Evolutionary conservation across 2,888 invertebrate genomes (phyloP), one percentile per base, ranked within the genome.

Genomic region (Plebejus anna): DNA sequence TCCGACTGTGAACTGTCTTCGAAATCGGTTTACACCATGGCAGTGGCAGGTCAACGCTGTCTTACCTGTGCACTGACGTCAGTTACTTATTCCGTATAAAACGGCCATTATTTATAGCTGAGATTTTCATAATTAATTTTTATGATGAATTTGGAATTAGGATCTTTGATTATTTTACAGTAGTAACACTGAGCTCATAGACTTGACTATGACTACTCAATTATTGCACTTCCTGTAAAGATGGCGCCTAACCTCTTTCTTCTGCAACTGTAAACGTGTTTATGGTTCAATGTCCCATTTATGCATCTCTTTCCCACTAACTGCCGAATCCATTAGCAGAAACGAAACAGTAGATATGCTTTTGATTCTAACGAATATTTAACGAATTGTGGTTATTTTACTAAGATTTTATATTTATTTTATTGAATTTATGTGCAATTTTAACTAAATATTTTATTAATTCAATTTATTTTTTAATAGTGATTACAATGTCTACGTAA

Each of bases 361-460:
- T 93, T 94, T 92, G 90, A 91, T 88, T 91, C 85, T 93, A 94
- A 94, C 94, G 93, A 89, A 89, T 89, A 89, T 83, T 83, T 92
- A 93, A 93, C 94, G 93, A 90, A 90, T 89, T 87, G 91, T 90
- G 90, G 88, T 89, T 88, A 87, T 85, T 88, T 86, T 85, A 84
- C 83, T 84, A 80, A 83, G 86, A 83, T 85, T 87, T 89, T 87
- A 59, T 87, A 87, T 88, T 87, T 88, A 88, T 88, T 88, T 89
- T 84, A 83, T 80, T 78, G 80, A 82, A 83, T 83, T 83, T 80
- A 75, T 83, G 91, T 91, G 89, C 86, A 88, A 89, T 90, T 81
- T 79, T 78, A 79, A 82, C 77, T 82, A 82, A 82, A 82, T 80
- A 86, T 84, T 81, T 83, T 9, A 81, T 77, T 80, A 76, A 80